phyloP scores from a whole-genome alignment of 1,140 invertebrate genomes.

The Drosophila ananassae region DNA sequence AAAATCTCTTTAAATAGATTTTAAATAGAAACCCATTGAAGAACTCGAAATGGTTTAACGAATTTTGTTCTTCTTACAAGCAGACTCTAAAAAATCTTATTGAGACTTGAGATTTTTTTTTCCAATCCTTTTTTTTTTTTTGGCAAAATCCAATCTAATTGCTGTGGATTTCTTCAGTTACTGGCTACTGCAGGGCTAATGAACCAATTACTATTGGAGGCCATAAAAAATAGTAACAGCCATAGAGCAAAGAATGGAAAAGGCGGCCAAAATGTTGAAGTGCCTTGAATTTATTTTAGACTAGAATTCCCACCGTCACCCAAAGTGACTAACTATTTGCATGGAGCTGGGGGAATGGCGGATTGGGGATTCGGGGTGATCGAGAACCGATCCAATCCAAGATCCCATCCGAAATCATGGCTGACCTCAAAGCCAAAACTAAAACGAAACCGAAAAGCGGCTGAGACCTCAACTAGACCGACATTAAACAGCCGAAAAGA shows the following conservation, averaged over 20 bases:
- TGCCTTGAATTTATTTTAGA: conserved; percentile 27
- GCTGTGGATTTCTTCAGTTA: conserved; percentile 32
- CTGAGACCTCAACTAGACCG: conserved; percentile 52
- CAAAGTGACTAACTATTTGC: conserved; percentile 53
- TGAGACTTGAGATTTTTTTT: background rate
- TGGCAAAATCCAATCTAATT: conserved; percentile 55
- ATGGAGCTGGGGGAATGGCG: conserved; percentile 16
- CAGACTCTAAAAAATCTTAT: conserved; percentile 45
- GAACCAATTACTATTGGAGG: conserved; percentile 72
- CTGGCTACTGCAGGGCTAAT: conserved; percentile 67
- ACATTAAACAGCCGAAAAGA: conserved; percentile 48
- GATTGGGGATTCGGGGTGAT: background rate
- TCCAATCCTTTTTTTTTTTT: background rate
- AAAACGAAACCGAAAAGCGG: conserved; percentile 50
- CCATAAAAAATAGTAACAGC: conserved; percentile 65
- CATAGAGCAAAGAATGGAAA: conserved; percentile 34
- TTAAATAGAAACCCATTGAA: background rate
- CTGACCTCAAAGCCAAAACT: conserved; percentile 68
- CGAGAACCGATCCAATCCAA: conserved; percentile 10
- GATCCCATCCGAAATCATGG: conserved; percentile 61
- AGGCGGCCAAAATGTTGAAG: conserved; percentile 42
- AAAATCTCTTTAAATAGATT: conserved; percentile 2
- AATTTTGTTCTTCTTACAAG: conserved; percentile 41
- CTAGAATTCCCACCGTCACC: conserved; percentile 71
- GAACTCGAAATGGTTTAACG: background rate